These are phyloP conservation scores for Phaonia tiefii DNA, from an alignment of 2,888 invertebrate species.

Conservation along the genomic window DNA sequence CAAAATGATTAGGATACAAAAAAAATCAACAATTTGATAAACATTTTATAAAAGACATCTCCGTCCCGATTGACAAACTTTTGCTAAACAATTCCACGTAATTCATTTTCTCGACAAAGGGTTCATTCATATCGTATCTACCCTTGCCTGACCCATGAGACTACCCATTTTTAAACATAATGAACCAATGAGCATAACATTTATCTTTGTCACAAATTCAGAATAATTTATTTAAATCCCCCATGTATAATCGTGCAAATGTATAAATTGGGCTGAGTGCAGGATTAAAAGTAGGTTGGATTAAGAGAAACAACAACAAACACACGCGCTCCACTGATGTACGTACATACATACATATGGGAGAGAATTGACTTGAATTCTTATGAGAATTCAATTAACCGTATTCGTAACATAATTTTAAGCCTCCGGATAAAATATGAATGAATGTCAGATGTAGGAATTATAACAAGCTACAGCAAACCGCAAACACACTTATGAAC, in stretches of 20 bases:
- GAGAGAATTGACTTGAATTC: background rate
- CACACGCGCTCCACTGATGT: background rate
- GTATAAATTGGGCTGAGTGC: background rate
- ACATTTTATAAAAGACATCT: too few relatives aligned
- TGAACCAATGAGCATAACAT: too few relatives aligned
- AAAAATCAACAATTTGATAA: too few relatives aligned
- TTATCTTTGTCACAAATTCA: background rate
- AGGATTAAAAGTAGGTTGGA: background rate
- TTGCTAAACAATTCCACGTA: too few relatives aligned
- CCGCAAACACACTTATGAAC: background rate
- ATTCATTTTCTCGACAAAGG: too few relatives aligned
- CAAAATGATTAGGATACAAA: too few relatives aligned
- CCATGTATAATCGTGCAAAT: background rate
- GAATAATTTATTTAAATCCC: background rate
- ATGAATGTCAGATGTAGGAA: background rate
- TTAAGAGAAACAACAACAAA: too few relatives aligned
- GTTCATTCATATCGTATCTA: too few relatives aligned
- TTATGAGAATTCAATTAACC: conserved; percentile 13
- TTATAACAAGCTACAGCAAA: background rate
- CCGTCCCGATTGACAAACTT: too few relatives aligned
- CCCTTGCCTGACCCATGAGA: too few relatives aligned
- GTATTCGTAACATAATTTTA: conserved; percentile 4
- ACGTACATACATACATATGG: background rate
- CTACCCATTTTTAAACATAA: too few relatives aligned
- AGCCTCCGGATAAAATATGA: conserved; percentile 16